Percentiles rank a stretch among this genome's conserved stretches.
These are phyloP conservation scores for Melanostoma scalare DNA, from an alignment of 2,888 invertebrate genomes.

Conservation along the genomic window DNA sequence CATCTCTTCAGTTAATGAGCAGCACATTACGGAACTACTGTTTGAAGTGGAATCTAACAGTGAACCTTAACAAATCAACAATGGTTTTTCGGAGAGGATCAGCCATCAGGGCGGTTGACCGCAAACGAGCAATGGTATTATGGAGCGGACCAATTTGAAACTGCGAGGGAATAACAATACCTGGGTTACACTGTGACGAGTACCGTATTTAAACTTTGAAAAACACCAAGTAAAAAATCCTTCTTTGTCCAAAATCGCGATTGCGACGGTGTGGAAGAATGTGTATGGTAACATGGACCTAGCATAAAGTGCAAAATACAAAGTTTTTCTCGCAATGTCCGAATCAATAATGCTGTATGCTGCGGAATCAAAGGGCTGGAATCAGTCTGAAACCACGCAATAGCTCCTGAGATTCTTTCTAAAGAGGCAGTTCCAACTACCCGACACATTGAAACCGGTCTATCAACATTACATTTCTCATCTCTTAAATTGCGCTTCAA, in stretches of 20 bases:
- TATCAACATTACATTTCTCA: neutral
- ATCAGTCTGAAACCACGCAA: neutral
- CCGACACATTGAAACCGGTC: neutral
- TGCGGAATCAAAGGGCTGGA: too few species aligned
- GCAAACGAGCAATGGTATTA: neutral
- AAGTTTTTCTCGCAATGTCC: neutral
- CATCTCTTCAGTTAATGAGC: slow-evolving; percentile 2
- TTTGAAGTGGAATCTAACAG: neutral
- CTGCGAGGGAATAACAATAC: neutral
- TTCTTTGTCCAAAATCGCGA: neutral
- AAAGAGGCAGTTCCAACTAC: slow-evolving; percentile 1
- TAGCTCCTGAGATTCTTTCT: slow-evolving; percentile 4
- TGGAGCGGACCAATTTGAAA: neutral
- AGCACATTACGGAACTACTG: neutral
- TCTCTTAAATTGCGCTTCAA: neutral
- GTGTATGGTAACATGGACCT: too few species aligned
- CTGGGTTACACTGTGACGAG: neutral
- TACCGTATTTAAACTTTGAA: neutral
- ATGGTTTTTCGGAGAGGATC: slow-evolving; percentile 13
- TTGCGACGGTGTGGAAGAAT: neutral
- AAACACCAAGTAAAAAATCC: neutral
- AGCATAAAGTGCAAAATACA: neutral
- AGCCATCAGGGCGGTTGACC: neutral
- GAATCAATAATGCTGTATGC: neutral
- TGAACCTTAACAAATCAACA: neutral